These are phyloP conservation scores for Musca domestica DNA, from an alignment of 1,140 invertebrate genomes.

Conservation along the genomic window DNA sequence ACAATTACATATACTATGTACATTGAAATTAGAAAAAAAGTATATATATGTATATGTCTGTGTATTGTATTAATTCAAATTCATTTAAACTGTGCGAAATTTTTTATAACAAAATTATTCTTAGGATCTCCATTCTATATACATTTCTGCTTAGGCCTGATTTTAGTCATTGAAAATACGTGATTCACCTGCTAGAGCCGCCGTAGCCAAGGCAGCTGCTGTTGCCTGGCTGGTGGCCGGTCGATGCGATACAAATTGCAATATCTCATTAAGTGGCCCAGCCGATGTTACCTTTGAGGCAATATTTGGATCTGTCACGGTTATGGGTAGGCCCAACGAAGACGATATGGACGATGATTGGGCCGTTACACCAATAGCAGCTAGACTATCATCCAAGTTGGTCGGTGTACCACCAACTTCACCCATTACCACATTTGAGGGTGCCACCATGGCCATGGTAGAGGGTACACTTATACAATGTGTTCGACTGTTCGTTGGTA, in stretches of 20 bases:
- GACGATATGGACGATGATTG: slow-evolving; percentile 57
- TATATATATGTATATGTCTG: too few species aligned
- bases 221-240: background rate
- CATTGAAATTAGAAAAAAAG: too few species aligned
- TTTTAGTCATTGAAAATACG: slow-evolving; percentile 25
- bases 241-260: slow-evolving; percentile 16
- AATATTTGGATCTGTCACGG: slow-evolving; percentile 67
- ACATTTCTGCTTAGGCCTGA: too few species aligned
- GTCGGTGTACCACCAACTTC: slow-evolving; percentile 26
- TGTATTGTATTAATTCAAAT: too few species aligned
- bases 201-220: slow-evolving; percentile 2
- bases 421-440: slow-evolving; percentile 24
- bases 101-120: too few species aligned
- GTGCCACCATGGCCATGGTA: slow-evolving; percentile 17
- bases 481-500: slow-evolving; percentile 56
- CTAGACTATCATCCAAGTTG: slow-evolving; percentile 59
- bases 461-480: slow-evolving; percentile 6
- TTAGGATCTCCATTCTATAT: too few species aligned
- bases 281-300: slow-evolving; percentile 52
- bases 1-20: too few species aligned
- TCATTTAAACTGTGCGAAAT: too few species aligned
- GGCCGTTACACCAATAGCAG: slow-evolving; percentile 59
- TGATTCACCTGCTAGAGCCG: slow-evolving; percentile 11
- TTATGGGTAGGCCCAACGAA: slow-evolving; percentile 67
- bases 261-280: slow-evolving; percentile 4